A percentile compares a stretch with the other conserved stretches of the same genome.
Evolutionary conservation across 2,113 vertebrate genomes (phyloP).

Genomic region (Passer domesticus): DNA sequence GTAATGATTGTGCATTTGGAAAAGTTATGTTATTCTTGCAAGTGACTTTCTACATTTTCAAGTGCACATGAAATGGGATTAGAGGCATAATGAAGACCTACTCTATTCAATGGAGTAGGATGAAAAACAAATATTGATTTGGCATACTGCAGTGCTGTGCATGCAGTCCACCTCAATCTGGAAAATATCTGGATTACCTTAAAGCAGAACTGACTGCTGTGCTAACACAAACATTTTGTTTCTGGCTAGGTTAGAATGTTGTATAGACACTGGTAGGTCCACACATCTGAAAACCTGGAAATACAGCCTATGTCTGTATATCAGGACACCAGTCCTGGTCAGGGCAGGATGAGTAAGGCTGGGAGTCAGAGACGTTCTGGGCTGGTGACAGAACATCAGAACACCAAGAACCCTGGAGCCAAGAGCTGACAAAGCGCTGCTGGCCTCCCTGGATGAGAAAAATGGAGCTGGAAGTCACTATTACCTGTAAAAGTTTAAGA

Average conservation of each 20-base stretch:
- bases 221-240: neutral
- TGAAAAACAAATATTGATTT: neutral
- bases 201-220: neutral
- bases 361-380: neutral
- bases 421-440: accelerated
- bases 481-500: neutral
- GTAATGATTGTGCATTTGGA: neutral
- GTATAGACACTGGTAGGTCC: too few species aligned
- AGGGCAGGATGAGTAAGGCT: neutral
- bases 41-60: neutral
- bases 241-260: neutral
- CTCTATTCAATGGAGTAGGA: neutral
- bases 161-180: neutral
- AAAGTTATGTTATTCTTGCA: neutral
- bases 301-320: neutral
- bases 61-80: neutral
- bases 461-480: neutral
- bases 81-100: neutral
- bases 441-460: neutral
- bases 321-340: neutral
- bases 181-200: neutral
- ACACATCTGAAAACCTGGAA: neutral
- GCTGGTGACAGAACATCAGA: neutral
- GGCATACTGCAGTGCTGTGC: accelerated
- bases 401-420: neutral